These are phyloP conservation scores for Galerucella nymphaeae DNA, from an alignment of 2,888 invertebrate species.

Conservation along the genomic window DNA sequence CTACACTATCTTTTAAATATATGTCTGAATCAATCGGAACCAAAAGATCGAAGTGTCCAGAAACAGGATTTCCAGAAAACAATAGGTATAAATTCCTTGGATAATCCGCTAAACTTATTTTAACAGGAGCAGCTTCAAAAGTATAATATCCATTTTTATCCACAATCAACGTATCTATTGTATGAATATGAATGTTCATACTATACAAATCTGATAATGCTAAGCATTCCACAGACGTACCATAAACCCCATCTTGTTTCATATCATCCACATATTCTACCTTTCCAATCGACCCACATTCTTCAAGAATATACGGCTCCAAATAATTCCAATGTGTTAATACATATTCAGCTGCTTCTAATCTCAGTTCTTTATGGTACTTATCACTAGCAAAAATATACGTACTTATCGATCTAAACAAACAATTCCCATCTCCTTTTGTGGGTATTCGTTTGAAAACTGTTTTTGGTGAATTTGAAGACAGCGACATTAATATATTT, in stretches of 20 bases:
- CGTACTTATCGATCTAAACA: conserved; percentile 7
- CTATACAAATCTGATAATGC: conserved; percentile 10
- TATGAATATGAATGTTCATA: conserved; percentile 13
- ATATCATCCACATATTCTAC: neutral
- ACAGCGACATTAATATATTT: neutral
- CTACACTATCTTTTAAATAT: neutral
- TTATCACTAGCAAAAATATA: neutral
- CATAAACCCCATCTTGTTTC: conserved; percentile 7
- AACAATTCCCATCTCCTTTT: conserved; percentile 9
- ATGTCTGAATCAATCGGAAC: neutral
- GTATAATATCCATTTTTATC: neutral
- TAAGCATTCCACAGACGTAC: conserved; percentile 13
- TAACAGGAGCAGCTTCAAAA: neutral
- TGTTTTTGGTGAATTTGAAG: neutral
- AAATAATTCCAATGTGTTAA: conserved; percentile 7
- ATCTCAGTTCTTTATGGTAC: neutral
- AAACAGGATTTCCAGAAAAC: conserved; percentile 4
- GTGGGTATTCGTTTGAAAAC: neutral
- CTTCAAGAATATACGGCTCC: conserved; percentile 5
- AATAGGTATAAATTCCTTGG: neutral
- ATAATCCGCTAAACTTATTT: conserved; percentile 3
- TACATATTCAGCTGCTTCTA: conserved; percentile 4
- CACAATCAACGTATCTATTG: neutral
- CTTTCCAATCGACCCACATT: conserved; percentile 4
- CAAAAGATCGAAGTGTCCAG: conserved; percentile 11